phyloP scores from a whole-genome alignment of 2,113 vertebrate species.

The Dicerorhinus sumatrensis region DNA sequence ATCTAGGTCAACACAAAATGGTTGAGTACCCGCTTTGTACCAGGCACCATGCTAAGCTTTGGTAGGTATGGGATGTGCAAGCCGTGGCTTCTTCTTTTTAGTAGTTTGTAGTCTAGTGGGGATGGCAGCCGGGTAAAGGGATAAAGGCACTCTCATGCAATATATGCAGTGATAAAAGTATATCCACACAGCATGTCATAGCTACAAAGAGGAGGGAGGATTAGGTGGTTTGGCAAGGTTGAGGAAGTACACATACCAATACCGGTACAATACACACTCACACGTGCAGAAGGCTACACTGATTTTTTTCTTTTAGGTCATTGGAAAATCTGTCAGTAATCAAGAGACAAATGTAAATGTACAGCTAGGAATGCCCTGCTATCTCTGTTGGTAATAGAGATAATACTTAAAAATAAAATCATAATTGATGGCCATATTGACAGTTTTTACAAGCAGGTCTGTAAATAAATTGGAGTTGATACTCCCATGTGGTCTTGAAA shows the following conservation, averaged over 20 bases:
- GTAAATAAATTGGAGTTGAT: slow-evolving; percentile 52
- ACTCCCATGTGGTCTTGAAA: background rate
- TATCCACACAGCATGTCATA: background rate
- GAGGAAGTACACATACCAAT: background rate
- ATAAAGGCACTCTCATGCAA: background rate
- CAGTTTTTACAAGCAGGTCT: slow-evolving; percentile 23
- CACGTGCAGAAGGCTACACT: background rate
- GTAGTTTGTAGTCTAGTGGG: slow-evolving; percentile 7
- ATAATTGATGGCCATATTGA: slow-evolving; percentile 32
- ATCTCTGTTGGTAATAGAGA: slow-evolving; percentile 43
- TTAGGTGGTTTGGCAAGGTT: background rate
- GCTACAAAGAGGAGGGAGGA: background rate
- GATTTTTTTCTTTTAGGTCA: background rate
- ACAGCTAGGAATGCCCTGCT: background rate
- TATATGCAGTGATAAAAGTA: slow-evolving; percentile 10
- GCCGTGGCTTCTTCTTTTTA: slow-evolving; percentile 38
- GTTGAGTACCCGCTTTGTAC: slow-evolving; percentile 46
- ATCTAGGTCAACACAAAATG: slow-evolving; percentile 58
- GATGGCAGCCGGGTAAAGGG: background rate
- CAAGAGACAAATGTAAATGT: background rate
- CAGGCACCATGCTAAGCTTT: slow-evolving; percentile 43
- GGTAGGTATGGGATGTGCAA: background rate
- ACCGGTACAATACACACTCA: accelerated
- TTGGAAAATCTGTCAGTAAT: slow-evolving; percentile 32
- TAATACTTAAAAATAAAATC: slow-evolving; percentile 56